Percentiles rank a stretch among this genome's conserved stretches.
Evolutionary conservation across 2,888 invertebrate genomes (phyloP).

Genomic region (Lycophotia porphyrea): DNA sequence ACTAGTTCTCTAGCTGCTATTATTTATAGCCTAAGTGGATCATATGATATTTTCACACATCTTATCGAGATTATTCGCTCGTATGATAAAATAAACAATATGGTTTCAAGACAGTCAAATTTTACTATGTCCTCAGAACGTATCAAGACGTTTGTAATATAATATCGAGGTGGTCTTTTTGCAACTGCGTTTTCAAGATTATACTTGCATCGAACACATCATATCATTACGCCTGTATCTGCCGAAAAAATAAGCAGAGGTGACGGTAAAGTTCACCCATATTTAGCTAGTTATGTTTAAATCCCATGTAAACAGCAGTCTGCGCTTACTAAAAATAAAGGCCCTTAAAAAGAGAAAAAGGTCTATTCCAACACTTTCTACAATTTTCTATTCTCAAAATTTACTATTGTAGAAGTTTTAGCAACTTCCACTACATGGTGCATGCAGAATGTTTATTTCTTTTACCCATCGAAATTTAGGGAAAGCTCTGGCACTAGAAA

Average conservation of each 20-base stretch:
- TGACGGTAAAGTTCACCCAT: background rate
- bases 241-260: background rate
- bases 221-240: background rate
- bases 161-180: background rate
- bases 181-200: background rate
- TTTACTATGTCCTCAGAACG: background rate
- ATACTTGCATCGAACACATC: background rate
- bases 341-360: no score
- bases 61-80: background rate
- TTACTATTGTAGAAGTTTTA: constrained; percentile 23
- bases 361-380: constrained; percentile 8
- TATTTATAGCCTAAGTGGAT: constrained; percentile 11
- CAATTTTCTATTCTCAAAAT: constrained; percentile 34
- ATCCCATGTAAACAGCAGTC: background rate
- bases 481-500: constrained; percentile 5
- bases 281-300: background rate
- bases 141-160: background rate
- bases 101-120: background rate
- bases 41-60: constrained; percentile 19
- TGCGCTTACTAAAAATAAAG: background rate
- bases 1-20: constrained; percentile 23
- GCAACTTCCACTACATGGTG: constrained; percentile 36
- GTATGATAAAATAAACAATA: background rate
- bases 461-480: constrained; percentile 24
- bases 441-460: constrained; percentile 40